Evolutionary conservation across 2,797 vertebrate genomes (phyloP).

Genomic region (Luscinia luscinia): DNA sequence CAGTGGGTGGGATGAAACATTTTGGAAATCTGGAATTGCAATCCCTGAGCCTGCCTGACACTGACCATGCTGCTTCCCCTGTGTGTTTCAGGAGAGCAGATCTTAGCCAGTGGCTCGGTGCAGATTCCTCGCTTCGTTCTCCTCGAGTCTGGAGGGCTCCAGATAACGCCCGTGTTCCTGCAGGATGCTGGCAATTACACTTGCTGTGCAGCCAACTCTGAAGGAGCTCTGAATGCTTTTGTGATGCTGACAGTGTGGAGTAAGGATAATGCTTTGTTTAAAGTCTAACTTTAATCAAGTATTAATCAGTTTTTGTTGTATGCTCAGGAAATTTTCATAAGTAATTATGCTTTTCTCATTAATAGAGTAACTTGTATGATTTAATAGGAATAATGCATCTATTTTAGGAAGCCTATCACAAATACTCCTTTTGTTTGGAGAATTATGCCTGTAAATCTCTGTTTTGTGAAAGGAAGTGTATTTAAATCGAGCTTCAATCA

Average conservation of each 20-base stretch:
- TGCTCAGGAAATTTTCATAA: slow-evolving; percentile 40
- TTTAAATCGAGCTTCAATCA: slow-evolving; percentile 2
- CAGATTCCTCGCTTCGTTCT: slow-evolving; percentile 88
- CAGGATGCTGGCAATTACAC: slow-evolving; percentile 91
- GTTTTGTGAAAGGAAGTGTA: neutral
- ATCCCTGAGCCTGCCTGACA: neutral
- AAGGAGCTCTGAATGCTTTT: slow-evolving; percentile 83
- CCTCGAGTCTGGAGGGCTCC: slow-evolving; percentile 89
- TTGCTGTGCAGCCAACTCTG: slow-evolving; percentile 86
- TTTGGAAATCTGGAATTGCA: neutral
- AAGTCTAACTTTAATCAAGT: slow-evolving; percentile 25
- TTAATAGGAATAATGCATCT: slow-evolving; percentile 43
- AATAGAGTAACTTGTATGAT: slow-evolving; percentile 51
- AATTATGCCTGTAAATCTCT: neutral
- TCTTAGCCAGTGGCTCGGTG: slow-evolving; percentile 90
- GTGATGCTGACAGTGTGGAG: slow-evolving; percentile 91
- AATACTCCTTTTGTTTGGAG: slow-evolving; percentile 42
- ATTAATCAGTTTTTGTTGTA: slow-evolving; percentile 12
- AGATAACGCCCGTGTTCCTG: slow-evolving; percentile 84
- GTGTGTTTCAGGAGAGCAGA: slow-evolving; percentile 79
- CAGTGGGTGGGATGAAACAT: neutral
- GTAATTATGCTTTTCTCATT: slow-evolving; percentile 40
- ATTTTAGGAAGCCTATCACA: slow-evolving; percentile 57
- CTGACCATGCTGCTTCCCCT: neutral
- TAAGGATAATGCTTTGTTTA: slow-evolving; percentile 77